Evolutionary conservation across 2,113 vertebrate species (phyloP), one percentile per base, ranked within the genome.

Genomic region (Aplodontia rufa): DNA sequence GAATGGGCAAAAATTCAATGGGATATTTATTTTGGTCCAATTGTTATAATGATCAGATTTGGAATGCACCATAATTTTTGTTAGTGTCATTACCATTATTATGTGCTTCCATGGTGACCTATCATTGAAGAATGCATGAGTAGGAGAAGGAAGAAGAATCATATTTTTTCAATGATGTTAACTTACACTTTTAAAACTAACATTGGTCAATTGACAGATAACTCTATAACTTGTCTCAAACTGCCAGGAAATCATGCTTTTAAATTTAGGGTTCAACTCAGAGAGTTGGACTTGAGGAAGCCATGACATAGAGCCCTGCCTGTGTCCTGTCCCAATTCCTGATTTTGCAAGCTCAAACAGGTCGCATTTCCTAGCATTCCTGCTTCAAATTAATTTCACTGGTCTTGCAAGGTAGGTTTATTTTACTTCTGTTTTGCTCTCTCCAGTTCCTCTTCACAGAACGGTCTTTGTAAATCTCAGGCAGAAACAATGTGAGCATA

Each of bases 341-440:
- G 42, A 28, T 42, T 68, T 35, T 35, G 2, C 40, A 82, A 91
- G n/a, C 45, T 83, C 17, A 55, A 75, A 37, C 16, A 69, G 40
- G 45, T 58, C 22, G 14, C 78, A 66, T 69, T 11, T n/a, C 16
- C 16, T 51, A 90, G 40, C 19, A 51, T 60, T 82, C 2, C 20
- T 81, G 42, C 24, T 84, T 24, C 40, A 96, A 89, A 86, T 91
- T 66, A 84, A 80, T 96, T 93, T 37, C 1, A 40, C 66, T 80
- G 60, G 20, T 42, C 40, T 45, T 84, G n/a, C 79, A 22, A 76
- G 32, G 24, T n/a, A 85, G 68, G 83, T 68, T 81, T 85, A 81
- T 92, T 76, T 66, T 66, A 24, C 55, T 13, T 82, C 72, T 24
- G 24, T 75, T 72, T 96, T 90, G 20, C 22, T 85, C 32, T 40